These are phyloP conservation scores for Dasyornis broadbenti DNA, from an alignment of 2,113 vertebrate genomes.

Conservation along the genomic window DNA sequence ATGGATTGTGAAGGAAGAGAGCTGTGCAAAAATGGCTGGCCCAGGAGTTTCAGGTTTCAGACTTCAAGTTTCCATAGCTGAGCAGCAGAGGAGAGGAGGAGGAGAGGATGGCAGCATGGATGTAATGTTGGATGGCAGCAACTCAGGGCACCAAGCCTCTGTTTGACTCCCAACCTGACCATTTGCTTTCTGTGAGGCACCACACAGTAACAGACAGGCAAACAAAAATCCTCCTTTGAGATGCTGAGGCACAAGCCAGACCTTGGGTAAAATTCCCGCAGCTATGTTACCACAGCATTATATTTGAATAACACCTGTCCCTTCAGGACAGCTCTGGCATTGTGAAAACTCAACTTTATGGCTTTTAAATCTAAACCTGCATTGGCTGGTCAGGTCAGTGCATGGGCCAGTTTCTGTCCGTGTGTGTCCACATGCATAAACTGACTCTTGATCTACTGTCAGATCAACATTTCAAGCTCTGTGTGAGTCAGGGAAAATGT, in stretches of 20 bases:
- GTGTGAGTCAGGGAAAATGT: background rate
- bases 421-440: background rate
- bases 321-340: background rate
- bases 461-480: background rate
- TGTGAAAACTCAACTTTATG: background rate
- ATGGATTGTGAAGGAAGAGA: background rate
- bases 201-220: background rate
- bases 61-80: background rate
- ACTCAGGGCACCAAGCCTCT: background rate
- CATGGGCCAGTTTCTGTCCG: background rate
- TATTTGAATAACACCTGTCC: background rate
- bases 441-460: background rate
- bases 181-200: background rate
- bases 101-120: rapidly evolving
- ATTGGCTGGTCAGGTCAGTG: background rate
- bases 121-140: rapidly evolving
- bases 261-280: background rate
- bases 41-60: constrained; percentile 11
- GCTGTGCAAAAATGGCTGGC: background rate
- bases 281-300: background rate
- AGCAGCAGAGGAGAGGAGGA: background rate
- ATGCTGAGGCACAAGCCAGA: background rate
- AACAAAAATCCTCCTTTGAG: background rate
- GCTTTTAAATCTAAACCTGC: background rate
- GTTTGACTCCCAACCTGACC: background rate